Percentiles rank a stretch among this genome's conserved stretches.
These are phyloP conservation scores for Chrysopa pallens DNA, from an alignment of 1,140 invertebrate species.

Conservation along the genomic window DNA sequence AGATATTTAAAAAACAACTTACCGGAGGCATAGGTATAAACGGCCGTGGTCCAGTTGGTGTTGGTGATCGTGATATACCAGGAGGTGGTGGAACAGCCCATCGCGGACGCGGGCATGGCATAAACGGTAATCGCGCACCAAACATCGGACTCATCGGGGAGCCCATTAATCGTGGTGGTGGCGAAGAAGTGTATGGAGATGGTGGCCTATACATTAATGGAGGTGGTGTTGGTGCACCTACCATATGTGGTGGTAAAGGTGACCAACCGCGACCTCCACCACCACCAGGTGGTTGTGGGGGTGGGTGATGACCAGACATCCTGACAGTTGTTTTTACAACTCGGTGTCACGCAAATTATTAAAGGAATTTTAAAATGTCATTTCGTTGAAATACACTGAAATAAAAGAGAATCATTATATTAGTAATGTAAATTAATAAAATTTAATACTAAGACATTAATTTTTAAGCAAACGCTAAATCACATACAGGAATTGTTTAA, in stretches of 20 bases:
- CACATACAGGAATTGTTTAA: too few species aligned
- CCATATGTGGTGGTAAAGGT: slow-evolving; percentile 11
- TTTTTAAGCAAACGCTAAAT: too few species aligned
- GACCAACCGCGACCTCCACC: slow-evolving; percentile 21
- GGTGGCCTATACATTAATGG: slow-evolving; percentile 37
- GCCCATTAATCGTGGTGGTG: slow-evolving; percentile 36
- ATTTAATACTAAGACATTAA: too few species aligned
- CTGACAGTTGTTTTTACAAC: slow-evolving; percentile 28
- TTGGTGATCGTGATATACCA: slow-evolving; percentile 22
- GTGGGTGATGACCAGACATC: slow-evolving; percentile 33
- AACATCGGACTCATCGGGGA: slow-evolving; percentile 19
- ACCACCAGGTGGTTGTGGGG: slow-evolving; percentile 28
- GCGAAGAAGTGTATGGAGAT: slow-evolving; percentile 40
- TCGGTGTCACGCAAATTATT: slow-evolving; percentile 22
- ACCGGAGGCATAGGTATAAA: slow-evolving; percentile 23
- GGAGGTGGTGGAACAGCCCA: slow-evolving; percentile 32
- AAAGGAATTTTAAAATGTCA: too few species aligned
- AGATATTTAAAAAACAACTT: slow-evolving; percentile 18
- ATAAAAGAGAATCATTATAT: too few species aligned
- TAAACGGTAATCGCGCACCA: slow-evolving; percentile 23
- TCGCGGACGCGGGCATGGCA: slow-evolving; percentile 38
- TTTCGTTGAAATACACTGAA: too few species aligned
- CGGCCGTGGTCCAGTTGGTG: slow-evolving; percentile 22
- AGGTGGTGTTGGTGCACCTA: slow-evolving; percentile 22
- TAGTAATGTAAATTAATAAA: too few species aligned